Evolutionary conservation across 1,140 invertebrate species (phyloP), one percentile per base, ranked within the genome.

Genomic region (Uloborus diversus): DNA sequence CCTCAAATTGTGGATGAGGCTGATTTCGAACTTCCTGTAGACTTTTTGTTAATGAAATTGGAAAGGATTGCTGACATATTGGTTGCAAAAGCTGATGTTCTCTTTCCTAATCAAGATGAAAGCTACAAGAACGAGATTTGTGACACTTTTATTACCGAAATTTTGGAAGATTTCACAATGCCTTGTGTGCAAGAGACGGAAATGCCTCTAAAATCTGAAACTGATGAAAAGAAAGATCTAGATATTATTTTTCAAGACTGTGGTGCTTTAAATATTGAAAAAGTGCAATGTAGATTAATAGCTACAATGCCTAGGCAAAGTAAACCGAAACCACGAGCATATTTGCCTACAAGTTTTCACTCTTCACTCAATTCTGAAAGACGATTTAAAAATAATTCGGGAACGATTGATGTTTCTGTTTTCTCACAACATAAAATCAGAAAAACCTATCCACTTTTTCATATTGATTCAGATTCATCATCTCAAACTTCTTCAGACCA

Each of bases 11-110:
- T 69, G 17, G 17, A 20, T 13, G 62, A 51, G 7, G 35, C 32
- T 9, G 35, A 69, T 3, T 62, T 69, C 33, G 30, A 62, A 4
- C 32, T 62, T 33, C 66, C 53, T 11, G 30, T 69, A 13, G 76
- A 79, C 23, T 79, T 79, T 20, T 59, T 79, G n/a, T 57, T 79
- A 27, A 42, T 62, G 28, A 66, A 79, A 27, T 30, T 79, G 20
- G 76, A 79, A 35, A 30, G 56, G 4, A 35, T 79, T 14, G 33
- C 56, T 35, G 76, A 79, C 3, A 51, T 20, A 11, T 23, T 79
- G 0, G 4, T 79, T 1, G 27, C 20, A 9, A 69, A 69, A 35
- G 65, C 76, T 2, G 35, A 79, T 37, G 30, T 51, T 27, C 35
- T 79, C 7, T 79, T 79, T 62, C 17, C 35, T 3, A 35, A 79